Evolutionary conservation across 37 sponge, comb jelly and placozoan genomes (phyloP), one percentile per base, ranked within the genome.

Genomic region (Crambe crambe): DNA sequence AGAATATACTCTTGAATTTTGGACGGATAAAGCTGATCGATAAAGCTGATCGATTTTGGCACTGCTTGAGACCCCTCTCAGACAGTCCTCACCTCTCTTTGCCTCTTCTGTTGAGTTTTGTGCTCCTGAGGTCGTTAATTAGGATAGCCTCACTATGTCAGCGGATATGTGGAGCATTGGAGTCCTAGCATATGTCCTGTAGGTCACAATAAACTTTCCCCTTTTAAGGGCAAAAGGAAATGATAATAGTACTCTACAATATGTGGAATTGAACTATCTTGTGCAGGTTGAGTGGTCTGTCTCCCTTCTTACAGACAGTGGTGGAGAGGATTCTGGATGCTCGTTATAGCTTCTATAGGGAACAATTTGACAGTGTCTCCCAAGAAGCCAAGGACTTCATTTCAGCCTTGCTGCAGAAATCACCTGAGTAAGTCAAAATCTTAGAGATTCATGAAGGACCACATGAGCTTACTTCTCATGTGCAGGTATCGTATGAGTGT

Each of bases 381-480:
- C 87, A 78, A 25, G 87, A 91, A 29, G 92, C 92, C 21, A 86
- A 86, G 27, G 92, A 91, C 70, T 91, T 91, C 84, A 91, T 91
- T 27, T 22, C 79, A 12, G 72, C 84, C 22, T 69, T 89, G 56
- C 79, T 89, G 3, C 82, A 89, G 67, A 82, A 83, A 41, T 35
- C 66, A 3, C 79, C 89, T 56, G 74, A 77, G 84, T 88, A 56
- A 76, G 87, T 65, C 10, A 47, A 47, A 47, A 47, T 12, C 51
- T 15, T 12, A 47, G 51, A n/a, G n/a, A n/a, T n/a, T n/a, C n/a
- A n/a, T n/a, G n/a, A 47, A 47, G 6, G 51, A 6, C 6, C 51
- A 15, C 12, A 47, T 47, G 51, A 47, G 6, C 12, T 47, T 12
- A 15, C 12, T 47, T 47, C 51, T 47, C 51, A n/a, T n/a, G 17